These are phyloP conservation scores for Heteropelma amictum DNA, from an alignment of 2,888 invertebrate genomes.

Conservation along the genomic window DNA sequence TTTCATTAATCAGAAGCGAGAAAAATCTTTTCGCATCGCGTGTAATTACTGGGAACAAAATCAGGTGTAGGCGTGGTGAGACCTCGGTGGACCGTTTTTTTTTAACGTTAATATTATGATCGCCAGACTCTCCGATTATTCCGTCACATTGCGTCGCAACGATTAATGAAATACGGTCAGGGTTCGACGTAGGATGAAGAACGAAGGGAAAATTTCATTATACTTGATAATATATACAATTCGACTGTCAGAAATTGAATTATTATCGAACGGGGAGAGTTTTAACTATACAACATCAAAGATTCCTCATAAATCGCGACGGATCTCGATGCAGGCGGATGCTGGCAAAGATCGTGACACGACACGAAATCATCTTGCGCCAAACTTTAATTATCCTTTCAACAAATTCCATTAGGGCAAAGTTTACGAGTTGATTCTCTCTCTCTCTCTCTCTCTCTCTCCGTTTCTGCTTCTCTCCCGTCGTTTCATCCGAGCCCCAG, in stretches of 20 bases:
- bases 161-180: background rate
- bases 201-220: background rate
- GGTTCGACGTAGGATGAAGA: background rate
- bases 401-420: slow-evolving; percentile 58
- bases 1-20: too few species aligned
- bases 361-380: slow-evolving; percentile 33
- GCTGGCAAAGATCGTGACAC: background rate
- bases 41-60: too few species aligned
- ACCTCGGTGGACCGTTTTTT: too few species aligned
- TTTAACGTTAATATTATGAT: too few species aligned
- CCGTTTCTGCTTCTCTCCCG: slow-evolving; percentile 3
- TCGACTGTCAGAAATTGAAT: slow-evolving; percentile 34
- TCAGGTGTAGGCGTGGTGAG: too few species aligned
- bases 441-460: background rate
- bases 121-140: too few species aligned
- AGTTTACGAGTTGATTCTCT: slow-evolving; percentile 42
- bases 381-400: slow-evolving; percentile 59
- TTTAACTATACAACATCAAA: slow-evolving; percentile 51
- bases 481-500: slow-evolving; percentile 33
- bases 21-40: too few species aligned
- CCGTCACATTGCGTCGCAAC: too few species aligned
- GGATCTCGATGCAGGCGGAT: background rate
- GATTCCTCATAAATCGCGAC: slow-evolving; percentile 39
- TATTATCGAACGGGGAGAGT: slow-evolving; percentile 53
- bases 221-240: slow-evolving; percentile 30